A percentile compares a stretch with the other conserved stretches of the same genome.
These are phyloP conservation scores for Monopterus albus DNA, from an alignment of 2,113 vertebrate genomes.

Conservation along the genomic window DNA sequence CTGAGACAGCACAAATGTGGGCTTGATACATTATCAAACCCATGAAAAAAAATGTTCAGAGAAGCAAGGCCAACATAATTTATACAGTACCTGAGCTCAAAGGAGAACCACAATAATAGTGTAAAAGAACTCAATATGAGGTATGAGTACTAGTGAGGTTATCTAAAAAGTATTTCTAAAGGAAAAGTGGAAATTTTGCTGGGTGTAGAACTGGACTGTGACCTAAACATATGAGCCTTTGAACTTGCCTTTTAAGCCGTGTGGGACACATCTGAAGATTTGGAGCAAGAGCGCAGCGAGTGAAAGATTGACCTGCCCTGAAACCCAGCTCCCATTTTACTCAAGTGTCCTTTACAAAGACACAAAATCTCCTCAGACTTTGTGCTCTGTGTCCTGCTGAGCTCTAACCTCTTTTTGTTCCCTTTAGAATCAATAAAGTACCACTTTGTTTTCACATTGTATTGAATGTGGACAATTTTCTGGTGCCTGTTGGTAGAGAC, in stretches of 20 bases:
- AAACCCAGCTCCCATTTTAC: constrained; percentile 24
- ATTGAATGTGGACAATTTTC: constrained; percentile 33
- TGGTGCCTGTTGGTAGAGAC: neutral
- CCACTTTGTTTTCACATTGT: constrained; percentile 49
- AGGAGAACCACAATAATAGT: neutral
- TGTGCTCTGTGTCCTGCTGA: constrained; percentile 20
- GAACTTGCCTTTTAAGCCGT: constrained; percentile 4
- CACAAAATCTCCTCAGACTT: constrained; percentile 28
- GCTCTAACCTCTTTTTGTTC: constrained; percentile 35
- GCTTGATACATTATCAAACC: neutral
- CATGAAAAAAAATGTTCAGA: neutral
- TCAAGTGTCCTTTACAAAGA: constrained; percentile 31
- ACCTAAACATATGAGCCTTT: neutral
- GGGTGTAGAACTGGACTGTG: neutral
- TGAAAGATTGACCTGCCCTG: constrained; percentile 1
- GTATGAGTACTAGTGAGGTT: neutral
- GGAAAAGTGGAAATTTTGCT: neutral
- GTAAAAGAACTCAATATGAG: neutral
- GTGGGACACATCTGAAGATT: constrained; percentile 23
- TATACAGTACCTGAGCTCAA: neutral
- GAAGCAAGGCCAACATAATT: neutral
- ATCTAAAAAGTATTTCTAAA: neutral
- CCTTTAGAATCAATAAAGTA: constrained; percentile 43
- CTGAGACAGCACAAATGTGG: neutral
- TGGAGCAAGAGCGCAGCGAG: neutral